phyloP scores from a whole-genome alignment of 1,140 invertebrate genomes.

The Rhagoletis pomonella region DNA sequence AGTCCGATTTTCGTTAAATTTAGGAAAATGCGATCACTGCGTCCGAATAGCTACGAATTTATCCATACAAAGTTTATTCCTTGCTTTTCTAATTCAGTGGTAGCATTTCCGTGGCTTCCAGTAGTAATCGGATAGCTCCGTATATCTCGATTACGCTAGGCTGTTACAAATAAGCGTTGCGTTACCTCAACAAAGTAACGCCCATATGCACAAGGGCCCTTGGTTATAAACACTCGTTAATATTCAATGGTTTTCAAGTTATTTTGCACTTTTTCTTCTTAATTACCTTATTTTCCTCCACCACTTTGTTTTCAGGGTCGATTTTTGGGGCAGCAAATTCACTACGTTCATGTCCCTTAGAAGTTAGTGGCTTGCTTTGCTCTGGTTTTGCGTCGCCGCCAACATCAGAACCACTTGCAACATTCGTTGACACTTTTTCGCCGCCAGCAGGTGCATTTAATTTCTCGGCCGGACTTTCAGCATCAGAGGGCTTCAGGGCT shows the following conservation, averaged over 20 bases:
- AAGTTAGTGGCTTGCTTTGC: background rate
- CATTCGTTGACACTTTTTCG: background rate
- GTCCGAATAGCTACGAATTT: too few species aligned
- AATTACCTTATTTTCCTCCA: constrained; percentile 23
- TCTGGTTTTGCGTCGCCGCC: background rate
- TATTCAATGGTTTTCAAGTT: background rate
- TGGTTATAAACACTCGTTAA: too few species aligned
- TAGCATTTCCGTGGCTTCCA: too few species aligned
- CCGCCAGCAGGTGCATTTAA: background rate
- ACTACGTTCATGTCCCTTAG: background rate
- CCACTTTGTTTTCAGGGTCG: background rate
- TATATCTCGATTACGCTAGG: too few species aligned
- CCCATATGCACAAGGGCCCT: too few species aligned
- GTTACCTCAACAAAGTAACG: too few species aligned
- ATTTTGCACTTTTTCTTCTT: background rate
- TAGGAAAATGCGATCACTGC: too few species aligned
- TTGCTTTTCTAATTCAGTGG: too few species aligned
- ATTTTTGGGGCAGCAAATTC: background rate
- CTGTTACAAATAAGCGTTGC: too few species aligned
- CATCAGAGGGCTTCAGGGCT: background rate
- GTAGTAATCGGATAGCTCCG: too few species aligned
- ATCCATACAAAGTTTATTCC: too few species aligned
- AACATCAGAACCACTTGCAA: background rate
- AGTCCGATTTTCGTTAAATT: too few species aligned
- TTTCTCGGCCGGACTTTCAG: background rate